Evolutionary conservation across 2,888 invertebrate genomes (phyloP).

Genomic region (Listrodromus nycthemerus): DNA sequence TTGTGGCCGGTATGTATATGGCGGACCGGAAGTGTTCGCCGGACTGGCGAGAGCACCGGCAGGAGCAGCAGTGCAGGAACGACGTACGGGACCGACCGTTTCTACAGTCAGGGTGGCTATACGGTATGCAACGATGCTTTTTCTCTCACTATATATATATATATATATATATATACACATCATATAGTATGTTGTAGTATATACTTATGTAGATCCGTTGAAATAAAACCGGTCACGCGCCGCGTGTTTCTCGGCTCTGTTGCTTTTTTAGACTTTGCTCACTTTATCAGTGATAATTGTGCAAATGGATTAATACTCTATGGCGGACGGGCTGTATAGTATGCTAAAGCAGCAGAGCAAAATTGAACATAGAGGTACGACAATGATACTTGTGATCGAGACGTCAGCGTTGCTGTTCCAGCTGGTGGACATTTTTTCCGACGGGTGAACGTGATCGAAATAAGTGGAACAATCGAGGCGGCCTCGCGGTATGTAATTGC

Average conservation of each 20-base stretch:
- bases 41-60: constrained; percentile 47
- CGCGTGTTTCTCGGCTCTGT: constrained; percentile 24
- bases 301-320: constrained; percentile 40
- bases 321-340: neutral
- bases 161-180: constrained; percentile 27
- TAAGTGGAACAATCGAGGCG: neutral
- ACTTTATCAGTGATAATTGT: constrained; percentile 40
- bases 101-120: constrained; percentile 13
- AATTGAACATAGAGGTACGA: neutral
- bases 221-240: constrained; percentile 42
- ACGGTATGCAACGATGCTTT: constrained; percentile 33
- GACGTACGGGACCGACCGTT: constrained; percentile 33
- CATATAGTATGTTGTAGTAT: constrained; percentile 7
- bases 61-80: constrained; percentile 52
- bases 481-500: neutral
- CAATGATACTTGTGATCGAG: neutral
- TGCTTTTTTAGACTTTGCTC: constrained; percentile 1
- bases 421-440: neutral
- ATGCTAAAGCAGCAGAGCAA: neutral
- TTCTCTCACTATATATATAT: constrained; percentile 21
- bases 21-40: constrained; percentile 58
- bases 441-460: neutral
- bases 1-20: constrained; percentile 46
- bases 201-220: neutral
- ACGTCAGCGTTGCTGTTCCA: neutral